Base-by-base conservation (phyloP, 2,888 invertebrate genomes). In the Cheilosia pagana region DNA sequence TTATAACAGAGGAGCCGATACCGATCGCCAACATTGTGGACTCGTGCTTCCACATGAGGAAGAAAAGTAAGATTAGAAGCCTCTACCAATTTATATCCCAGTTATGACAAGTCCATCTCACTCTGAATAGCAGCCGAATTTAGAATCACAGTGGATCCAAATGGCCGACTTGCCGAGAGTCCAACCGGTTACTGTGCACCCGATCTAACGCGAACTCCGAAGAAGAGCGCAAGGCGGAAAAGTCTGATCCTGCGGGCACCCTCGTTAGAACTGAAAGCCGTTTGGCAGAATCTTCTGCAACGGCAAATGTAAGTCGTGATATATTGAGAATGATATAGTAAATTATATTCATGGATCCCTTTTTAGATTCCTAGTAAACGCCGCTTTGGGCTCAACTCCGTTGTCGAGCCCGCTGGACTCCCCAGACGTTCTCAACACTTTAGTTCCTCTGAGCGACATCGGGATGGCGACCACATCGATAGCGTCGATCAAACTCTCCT, bases 201-300 rank as follows among this genome's bases (percentile, higher is more conserved):
- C 0, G 94, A 94, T 88, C 89, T 94, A 43, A 92, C 93, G 0
- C 91, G 94, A 76, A 94, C 94, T 2, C 94, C 95, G 0, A 94
- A 94, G 31, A 95, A 95, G 55, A 93, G 92, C 65, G 93, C 95
- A 0, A 93, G 95, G 65, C 94, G 95, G 88, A 93, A 95, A 88
- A 95, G 96, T 21, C 92, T 97, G 14, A 94, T 96, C 1, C 91
- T 97, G 14, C 93, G 97, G 63, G 96, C 97, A 1, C 97, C 97
- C 0, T 96, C 95, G 1, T 93, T 95, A 77, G 97, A 97, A 90
- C 92, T 97, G 45, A 97, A 97, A 90, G 97, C 97, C 43, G 96
- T 97, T 8, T 97, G 97, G 97, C 97, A 97, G 92, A 97, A 96
- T 91, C 93, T 97, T 74, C 93, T 97, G 25, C 96, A 97, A 89